A percentile compares a stretch with the other conserved stretches of the same genome.
Evolutionary conservation across 2,113 vertebrate species (phyloP).

Genomic region (Perccottus glenii): DNA sequence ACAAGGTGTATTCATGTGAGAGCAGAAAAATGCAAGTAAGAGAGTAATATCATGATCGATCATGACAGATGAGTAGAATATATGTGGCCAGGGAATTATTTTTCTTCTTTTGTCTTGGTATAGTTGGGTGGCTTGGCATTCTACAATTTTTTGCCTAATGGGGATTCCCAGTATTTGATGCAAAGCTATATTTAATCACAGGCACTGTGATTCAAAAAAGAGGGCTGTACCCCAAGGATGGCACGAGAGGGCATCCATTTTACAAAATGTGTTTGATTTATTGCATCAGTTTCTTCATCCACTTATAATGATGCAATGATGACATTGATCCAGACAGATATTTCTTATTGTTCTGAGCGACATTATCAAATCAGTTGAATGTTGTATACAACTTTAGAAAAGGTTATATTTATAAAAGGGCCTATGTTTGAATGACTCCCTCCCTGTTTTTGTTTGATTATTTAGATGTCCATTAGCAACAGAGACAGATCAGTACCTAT

Average conservation of each 20-base stretch:
- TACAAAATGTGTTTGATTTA: constrained; percentile 19
- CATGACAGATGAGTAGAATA: constrained; percentile 7
- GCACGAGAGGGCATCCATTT: constrained; percentile 36
- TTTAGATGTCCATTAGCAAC: too few relatives aligned
- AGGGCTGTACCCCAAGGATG: constrained; percentile 28
- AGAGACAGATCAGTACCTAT: too few relatives aligned
- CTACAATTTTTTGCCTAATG: constrained; percentile 22
- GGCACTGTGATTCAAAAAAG: constrained; percentile 17
- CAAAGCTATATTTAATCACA: constrained; percentile 43
- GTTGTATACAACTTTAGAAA: background rate
- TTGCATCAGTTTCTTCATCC: constrained; percentile 9
- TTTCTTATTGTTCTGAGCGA: constrained; percentile 13
- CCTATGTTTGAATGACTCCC: background rate
- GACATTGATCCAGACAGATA: constrained; percentile 3
- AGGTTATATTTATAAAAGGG: background rate
- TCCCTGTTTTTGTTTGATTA: background rate
- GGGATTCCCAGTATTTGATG: constrained; percentile 47
- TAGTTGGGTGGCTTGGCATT: constrained; percentile 23
- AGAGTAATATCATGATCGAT: background rate
- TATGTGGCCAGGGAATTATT: constrained; percentile 10
- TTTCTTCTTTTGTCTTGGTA: constrained; percentile 34
- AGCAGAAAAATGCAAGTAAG: background rate
- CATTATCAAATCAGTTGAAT: constrained; percentile 5
- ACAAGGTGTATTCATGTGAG: background rate
- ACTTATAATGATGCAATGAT: constrained; percentile 1